A percentile compares a stretch with the other conserved stretches of the same genome.
These are phyloP conservation scores for Atherix ibis DNA, from an alignment of 2,888 invertebrate genomes.

Conservation along the genomic window DNA sequence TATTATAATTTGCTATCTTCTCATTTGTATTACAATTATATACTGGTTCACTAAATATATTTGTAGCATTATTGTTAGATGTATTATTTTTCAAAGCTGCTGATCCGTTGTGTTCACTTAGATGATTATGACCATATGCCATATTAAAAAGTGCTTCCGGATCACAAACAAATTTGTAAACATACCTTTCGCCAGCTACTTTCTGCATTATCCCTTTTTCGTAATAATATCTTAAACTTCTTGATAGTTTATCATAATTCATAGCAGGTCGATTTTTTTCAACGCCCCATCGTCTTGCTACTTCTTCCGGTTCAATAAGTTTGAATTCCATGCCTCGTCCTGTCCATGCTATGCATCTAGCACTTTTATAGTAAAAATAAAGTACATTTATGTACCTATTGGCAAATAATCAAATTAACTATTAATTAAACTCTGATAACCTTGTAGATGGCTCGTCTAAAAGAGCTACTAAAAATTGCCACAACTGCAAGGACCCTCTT, in stretches of 20 bases:
- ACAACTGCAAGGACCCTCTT: slow-evolving; percentile 78
- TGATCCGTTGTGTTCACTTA: no score
- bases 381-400: not conserved
- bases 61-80: no score
- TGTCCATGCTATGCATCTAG: slow-evolving; percentile 86
- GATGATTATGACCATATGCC: no score
- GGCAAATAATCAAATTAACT: no score
- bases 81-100: no score
- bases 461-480: slow-evolving; percentile 86
- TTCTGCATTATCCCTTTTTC: slow-evolving; percentile 99
- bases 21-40: no score
- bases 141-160: slow-evolving; percentile 80
- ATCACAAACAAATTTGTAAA: slow-evolving; percentile 93
- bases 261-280: slow-evolving; percentile 94
- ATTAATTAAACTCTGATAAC: no score
- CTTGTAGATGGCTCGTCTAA: slow-evolving; percentile 47
- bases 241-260: slow-evolving; percentile 92
- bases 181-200: slow-evolving; percentile 89
- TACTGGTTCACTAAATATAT: no score
- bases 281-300: slow-evolving; percentile 87
- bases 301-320: slow-evolving; percentile 90
- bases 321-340: slow-evolving; percentile 92
- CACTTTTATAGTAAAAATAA: slow-evolving; percentile 33
- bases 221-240: slow-evolving; percentile 90
- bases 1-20: no score